Base-by-base conservation (phyloP, 92 coral and sea anemone species). In the Galaxea fascicularis region DNA sequence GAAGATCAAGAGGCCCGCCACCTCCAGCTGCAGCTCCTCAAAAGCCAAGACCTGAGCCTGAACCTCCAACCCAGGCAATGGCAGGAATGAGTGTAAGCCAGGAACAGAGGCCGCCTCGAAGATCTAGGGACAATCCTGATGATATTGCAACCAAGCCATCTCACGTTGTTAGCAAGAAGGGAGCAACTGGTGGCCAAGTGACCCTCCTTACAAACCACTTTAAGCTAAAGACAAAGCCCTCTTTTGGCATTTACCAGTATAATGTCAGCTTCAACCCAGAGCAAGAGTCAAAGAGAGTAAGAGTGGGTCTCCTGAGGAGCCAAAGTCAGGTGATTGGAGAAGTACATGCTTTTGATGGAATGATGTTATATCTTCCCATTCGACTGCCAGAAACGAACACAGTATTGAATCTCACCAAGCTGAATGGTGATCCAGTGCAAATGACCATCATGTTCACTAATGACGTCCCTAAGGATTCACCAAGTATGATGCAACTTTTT, bases 321-420 rank as follows among this genome's bases (percentile, higher is more conserved):
- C 98, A 96, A 60, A 79, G 79, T 22, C 94, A 85, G 22, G 74
- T 94, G 12, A 74, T 95, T 8, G 98, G 98, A 2, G 66, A 41
- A 28, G 92, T 94, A 6, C 88, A 92, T 29, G 99, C 99, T 56
- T 97, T 97, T 77, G 99, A 97, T 88, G 99, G 99, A 4, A 97
- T 95, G 99, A 83, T 92, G 31, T 46, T 97, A 70, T 97, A 84
- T 79, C 76, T 97, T 45, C 99, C 99, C 0, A 93, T 20, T 10
- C 86, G 92, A 71, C 82, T 97, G 17, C 92, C 95, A 0, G 99
- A 97, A 47, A 45, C 39, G 0, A 92, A 85, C 31, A 97, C 98
- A 0, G 93, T 85, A 78, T 72, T 81, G 8, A 62, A 68, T 4
- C 66, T 88, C 0, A 81, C 76, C 4, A 90, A 90, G 31, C 86